Conservation (phyloP, 2,888 invertebrate genomes). For the Germaria angustata region DNA sequence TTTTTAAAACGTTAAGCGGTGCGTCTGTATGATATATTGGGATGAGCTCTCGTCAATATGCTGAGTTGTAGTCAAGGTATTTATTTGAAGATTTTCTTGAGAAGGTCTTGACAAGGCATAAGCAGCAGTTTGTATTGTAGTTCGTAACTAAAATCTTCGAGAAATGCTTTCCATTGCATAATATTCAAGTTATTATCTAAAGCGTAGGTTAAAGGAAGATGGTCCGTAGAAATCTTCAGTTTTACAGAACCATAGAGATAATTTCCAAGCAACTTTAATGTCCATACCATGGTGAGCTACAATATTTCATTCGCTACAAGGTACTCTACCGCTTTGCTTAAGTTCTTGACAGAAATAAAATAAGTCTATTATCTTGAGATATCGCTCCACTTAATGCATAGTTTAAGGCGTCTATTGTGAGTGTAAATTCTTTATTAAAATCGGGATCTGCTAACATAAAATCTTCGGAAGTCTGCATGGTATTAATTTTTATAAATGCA, state of each 20-base stretch:
- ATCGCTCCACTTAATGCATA: slow-evolving; percentile 55
- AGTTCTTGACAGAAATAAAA: slow-evolving; percentile 41
- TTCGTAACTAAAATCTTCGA: slow-evolving; percentile 48
- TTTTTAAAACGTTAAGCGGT: too few relatives aligned
- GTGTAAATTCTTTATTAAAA: slow-evolving; percentile 39
- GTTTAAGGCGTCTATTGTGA: slow-evolving; percentile 54
- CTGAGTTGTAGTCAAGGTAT: slow-evolving; percentile 30
- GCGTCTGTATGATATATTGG: slow-evolving; percentile 48
- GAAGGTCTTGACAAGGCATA: too few relatives aligned
- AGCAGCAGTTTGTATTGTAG: slow-evolving; percentile 33
- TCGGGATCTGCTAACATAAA: too few relatives aligned
- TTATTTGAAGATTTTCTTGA: neutral
- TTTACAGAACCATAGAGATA: slow-evolving; percentile 56
- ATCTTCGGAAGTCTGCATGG: neutral
- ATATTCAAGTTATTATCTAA: neutral
- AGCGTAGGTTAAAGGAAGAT: slow-evolving; percentile 54
- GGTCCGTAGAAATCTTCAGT: slow-evolving; percentile 54
- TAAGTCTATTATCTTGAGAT: slow-evolving; percentile 47
- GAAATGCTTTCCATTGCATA: too few relatives aligned
- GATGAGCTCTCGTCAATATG: slow-evolving; percentile 64
- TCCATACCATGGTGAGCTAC: slow-evolving; percentile 14
- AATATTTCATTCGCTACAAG: slow-evolving; percentile 51
- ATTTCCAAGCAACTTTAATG: slow-evolving; percentile 38
- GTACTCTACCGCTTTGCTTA: neutral
- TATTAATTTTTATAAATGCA: neutral